Percentiles rank a stretch among this genome's conserved stretches.
These are phyloP conservation scores for Eulemur mongoz DNA, from an alignment of 2,797 vertebrate genomes.

Conservation along the genomic window DNA sequence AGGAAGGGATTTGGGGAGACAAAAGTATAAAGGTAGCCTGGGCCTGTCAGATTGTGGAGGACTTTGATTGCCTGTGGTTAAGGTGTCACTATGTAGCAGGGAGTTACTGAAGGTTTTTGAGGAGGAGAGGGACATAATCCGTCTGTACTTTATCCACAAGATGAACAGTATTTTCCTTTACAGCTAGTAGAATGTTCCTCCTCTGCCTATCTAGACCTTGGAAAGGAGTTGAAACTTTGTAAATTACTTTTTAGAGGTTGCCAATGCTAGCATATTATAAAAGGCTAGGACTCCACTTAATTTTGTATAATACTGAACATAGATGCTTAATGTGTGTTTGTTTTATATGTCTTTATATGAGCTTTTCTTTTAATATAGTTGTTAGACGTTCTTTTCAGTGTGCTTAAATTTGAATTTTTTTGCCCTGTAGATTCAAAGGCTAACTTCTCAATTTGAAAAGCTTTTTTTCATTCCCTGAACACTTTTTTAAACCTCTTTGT, in stretches of 20 bases:
- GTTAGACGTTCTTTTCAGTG: neutral
- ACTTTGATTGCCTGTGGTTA: neutral
- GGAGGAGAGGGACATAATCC: neutral
- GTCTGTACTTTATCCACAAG: neutral
- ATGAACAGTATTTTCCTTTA: neutral
- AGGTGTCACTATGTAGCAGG: neutral
- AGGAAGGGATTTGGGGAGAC: neutral
- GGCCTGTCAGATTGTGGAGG: neutral
- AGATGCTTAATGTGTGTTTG: neutral
- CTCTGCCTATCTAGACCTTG: neutral
- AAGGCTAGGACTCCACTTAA: neutral
- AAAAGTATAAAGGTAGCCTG: neutral
- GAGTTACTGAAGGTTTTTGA: neutral
- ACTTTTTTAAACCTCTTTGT: neutral
- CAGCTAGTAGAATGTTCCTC: neutral
- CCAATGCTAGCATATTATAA: neutral
- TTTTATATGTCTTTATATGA: neutral
- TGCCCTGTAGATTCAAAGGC: neutral
- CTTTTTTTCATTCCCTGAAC: neutral
- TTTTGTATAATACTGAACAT: neutral
- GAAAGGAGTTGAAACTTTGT: constrained; percentile 7
- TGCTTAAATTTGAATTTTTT: neutral
- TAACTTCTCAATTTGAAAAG: neutral
- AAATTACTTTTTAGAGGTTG: neutral
- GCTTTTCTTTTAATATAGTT: neutral